Percentiles rank a stretch among this genome's conserved stretches.
Evolutionary conservation across 53 echinoderm and acorn worm genomes (phyloP).

Genomic region (Antedon mediterranea): DNA sequence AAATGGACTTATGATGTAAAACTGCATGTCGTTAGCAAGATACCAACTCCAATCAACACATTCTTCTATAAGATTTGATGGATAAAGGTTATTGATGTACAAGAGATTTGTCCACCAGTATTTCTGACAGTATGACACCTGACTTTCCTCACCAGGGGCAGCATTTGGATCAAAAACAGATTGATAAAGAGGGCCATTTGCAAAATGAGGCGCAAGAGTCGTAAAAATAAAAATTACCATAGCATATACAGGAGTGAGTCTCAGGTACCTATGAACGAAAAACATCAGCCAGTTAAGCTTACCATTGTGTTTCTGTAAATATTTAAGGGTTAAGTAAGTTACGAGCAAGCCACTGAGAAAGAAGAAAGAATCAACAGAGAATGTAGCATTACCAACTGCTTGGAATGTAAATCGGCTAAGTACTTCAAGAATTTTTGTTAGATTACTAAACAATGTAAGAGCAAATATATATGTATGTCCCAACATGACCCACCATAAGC

Average conservation of each 20-base stretch:
- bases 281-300: slow-evolving; percentile 49
- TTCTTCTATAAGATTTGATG: not conserved
- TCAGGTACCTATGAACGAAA: slow-evolving; percentile 71
- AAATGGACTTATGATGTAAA: not conserved
- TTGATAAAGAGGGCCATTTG: slow-evolving; percentile 53
- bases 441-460: slow-evolving; percentile 12
- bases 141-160: not conserved
- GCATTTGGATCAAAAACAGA: not conserved
- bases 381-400: slow-evolving; percentile 33
- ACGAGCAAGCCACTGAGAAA: slow-evolving; percentile 55
- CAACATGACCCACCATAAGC: slow-evolving; percentile 88
- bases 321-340: slow-evolving; percentile 35
- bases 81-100: slow-evolving; percentile 92
- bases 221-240: slow-evolving; percentile 52
- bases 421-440: not conserved
- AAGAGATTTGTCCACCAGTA: slow-evolving; percentile 93
- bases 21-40: not conserved
- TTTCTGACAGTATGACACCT: slow-evolving; percentile 16
- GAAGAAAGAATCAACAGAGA: slow-evolving; percentile 34
- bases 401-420: slow-evolving; percentile 24
- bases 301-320: slow-evolving; percentile 36
- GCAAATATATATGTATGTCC: slow-evolving; percentile 29
- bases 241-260: slow-evolving; percentile 56
- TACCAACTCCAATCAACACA: not conserved
- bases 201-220: slow-evolving; percentile 44